Percentiles rank a stretch among this genome's conserved stretches.
phyloP scores from a whole-genome alignment of 2,888 invertebrate genomes.

The Bombyx huttoni region DNA sequence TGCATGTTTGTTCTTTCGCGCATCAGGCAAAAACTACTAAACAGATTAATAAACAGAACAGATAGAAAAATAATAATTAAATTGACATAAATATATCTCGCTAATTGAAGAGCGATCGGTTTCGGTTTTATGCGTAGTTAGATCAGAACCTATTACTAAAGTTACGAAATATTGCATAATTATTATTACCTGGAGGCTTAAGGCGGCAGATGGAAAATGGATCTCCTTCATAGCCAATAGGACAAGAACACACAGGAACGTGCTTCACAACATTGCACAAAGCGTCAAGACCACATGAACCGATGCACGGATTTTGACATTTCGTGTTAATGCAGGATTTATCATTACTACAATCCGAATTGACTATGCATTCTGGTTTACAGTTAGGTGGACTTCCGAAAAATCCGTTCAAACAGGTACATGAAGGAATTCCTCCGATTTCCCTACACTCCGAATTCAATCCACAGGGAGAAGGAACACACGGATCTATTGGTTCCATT shows the following conservation, averaged over 20 bases:
- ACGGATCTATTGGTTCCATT: constrained; percentile 66
- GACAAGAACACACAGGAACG: constrained; percentile 80
- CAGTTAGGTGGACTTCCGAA: constrained; percentile 82
- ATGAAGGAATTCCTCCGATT: constrained; percentile 71
- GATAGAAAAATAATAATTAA: too few relatives aligned
- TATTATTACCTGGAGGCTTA: constrained; percentile 48
- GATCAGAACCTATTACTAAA: background rate
- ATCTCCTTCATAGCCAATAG: constrained; percentile 78
- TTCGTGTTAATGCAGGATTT: constrained; percentile 83
- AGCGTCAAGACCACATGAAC: constrained; percentile 82
- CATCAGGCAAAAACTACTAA: too few relatives aligned
- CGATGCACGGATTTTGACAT: constrained; percentile 84
- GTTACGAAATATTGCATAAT: background rate
- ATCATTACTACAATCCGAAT: constrained; percentile 80
- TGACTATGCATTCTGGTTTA: constrained; percentile 80
- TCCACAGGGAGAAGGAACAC: constrained; percentile 85
- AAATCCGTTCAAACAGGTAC: constrained; percentile 76
- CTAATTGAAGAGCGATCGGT: too few relatives aligned
- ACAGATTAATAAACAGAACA: too few relatives aligned
- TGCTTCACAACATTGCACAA: constrained; percentile 83
- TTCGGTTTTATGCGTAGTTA: background rate
- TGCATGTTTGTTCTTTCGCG: too few relatives aligned
- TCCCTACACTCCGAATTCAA: constrained; percentile 76
- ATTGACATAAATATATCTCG: too few relatives aligned
- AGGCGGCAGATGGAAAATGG: constrained; percentile 79